These are phyloP conservation scores for Lepus europaeus DNA, from an alignment of 2,113 vertebrate species.

Conservation along the genomic window DNA sequence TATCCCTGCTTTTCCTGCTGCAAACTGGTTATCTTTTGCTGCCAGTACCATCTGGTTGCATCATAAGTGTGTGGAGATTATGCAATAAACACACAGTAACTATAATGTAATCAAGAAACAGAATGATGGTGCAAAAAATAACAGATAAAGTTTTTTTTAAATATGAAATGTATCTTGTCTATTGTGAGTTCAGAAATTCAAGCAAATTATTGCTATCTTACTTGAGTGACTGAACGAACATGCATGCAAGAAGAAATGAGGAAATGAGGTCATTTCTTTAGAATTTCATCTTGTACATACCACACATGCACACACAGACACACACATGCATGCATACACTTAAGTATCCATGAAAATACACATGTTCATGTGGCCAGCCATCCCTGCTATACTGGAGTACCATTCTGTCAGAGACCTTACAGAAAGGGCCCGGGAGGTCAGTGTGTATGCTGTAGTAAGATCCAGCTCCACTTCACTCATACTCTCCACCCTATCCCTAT, in stretches of 20 bases:
- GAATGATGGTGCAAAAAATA: neutral
- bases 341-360: neutral
- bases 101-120: conserved; percentile 18
- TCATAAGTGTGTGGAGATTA: neutral
- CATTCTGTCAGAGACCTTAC: rapidly evolving
- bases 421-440: neutral
- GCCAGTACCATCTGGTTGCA: neutral
- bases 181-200: conserved; percentile 16
- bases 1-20: neutral
- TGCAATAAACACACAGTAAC: neutral
- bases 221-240: neutral
- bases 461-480: neutral
- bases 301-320: too few relatives aligned
- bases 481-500: neutral
- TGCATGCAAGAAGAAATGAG: conserved; percentile 31
- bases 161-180: neutral
- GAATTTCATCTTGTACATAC: neutral
- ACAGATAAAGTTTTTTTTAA: neutral
- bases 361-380: neutral
- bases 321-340: neutral
- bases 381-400: too few relatives aligned
- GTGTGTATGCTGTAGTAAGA: neutral
- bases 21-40: neutral
- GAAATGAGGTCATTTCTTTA: neutral
- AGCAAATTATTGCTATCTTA: conserved; percentile 6